These are phyloP conservation scores for Engystomops pustulosus DNA, from an alignment of 2,113 vertebrate genomes.

Conservation along the genomic window DNA sequence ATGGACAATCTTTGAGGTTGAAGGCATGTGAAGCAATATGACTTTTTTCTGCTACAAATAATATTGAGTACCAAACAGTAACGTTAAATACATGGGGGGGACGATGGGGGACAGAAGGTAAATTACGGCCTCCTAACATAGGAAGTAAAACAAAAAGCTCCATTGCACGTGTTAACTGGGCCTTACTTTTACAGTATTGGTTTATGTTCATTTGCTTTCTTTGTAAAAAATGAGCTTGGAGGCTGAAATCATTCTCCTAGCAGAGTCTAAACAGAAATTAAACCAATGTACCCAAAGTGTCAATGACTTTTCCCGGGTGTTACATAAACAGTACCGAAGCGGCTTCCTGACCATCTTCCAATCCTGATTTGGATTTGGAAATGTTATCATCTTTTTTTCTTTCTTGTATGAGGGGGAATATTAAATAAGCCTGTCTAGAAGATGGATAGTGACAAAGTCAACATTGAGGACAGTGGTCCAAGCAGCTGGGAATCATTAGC, in stretches of 20 bases:
- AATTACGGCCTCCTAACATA: too few relatives aligned
- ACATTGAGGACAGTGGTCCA: conserved; percentile 29
- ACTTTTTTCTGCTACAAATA: too few relatives aligned
- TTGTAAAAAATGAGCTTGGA: neutral
- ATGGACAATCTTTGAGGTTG: too few relatives aligned
- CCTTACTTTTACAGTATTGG: too few relatives aligned
- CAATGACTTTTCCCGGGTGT: conserved; percentile 23
- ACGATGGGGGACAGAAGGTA: too few relatives aligned
- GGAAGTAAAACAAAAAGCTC: too few relatives aligned
- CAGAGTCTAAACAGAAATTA: neutral
- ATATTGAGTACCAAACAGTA: too few relatives aligned
- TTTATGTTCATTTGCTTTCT: too few relatives aligned
- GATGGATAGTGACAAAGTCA: conserved; percentile 28
- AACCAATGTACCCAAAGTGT: conserved; percentile 20
- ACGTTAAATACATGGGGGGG: too few relatives aligned
- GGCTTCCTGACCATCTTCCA: conserved; percentile 13
- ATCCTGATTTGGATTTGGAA: conserved; percentile 32
- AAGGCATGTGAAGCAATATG: too few relatives aligned
- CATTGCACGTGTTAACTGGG: too few relatives aligned
- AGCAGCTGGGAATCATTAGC: conserved; percentile 42
- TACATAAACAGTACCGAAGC: conserved; percentile 44
- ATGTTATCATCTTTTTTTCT: conserved; percentile 15
- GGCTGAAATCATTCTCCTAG: neutral
- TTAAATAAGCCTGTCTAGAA: conserved; percentile 39
- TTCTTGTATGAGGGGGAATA: neutral